Conservation (phyloP, 2,113 vertebrate genomes). For the Sapayoa aenigma region DNA sequence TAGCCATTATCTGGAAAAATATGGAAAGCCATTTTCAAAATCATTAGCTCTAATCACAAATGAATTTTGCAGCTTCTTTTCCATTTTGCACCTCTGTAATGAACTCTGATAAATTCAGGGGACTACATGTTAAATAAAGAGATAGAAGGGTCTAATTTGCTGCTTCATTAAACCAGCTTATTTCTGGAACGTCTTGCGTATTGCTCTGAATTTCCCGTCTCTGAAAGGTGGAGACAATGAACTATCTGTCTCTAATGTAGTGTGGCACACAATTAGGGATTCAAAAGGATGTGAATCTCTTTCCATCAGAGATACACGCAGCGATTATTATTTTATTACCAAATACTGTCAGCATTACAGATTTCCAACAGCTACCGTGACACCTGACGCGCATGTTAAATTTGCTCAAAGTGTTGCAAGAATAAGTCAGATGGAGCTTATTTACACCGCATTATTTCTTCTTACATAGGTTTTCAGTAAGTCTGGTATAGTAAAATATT, state of each 20-base stretch:
- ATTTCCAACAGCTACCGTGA: constrained; percentile 50
- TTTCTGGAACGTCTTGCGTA: constrained; percentile 69
- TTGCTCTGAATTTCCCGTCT: constrained; percentile 74
- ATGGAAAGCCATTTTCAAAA: constrained; percentile 69
- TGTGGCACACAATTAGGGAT: constrained; percentile 75
- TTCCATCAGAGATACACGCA: constrained; percentile 70
- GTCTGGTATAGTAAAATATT: not conserved
- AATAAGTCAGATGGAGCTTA: not conserved
- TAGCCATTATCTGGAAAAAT: constrained; percentile 54
- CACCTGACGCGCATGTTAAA: constrained; percentile 60
- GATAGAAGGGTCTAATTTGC: constrained; percentile 80
- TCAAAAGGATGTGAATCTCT: constrained; percentile 74
- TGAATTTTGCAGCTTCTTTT: constrained; percentile 67
- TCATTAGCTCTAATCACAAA: constrained; percentile 73
- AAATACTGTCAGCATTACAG: constrained; percentile 62
- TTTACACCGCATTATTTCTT: not conserved
- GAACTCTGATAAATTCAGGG: constrained; percentile 74
- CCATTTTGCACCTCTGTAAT: constrained; percentile 70
- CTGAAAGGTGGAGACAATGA: constrained; percentile 68
- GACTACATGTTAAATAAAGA: constrained; percentile 81
- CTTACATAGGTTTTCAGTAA: not conserved
- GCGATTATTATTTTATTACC: constrained; percentile 74
- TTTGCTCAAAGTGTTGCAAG: not conserved
- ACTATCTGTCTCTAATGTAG: constrained; percentile 71
- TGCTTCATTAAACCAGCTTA: constrained; percentile 78